Percentiles rank a stretch among this genome's conserved stretches.
Evolutionary conservation across 2,888 invertebrate species (phyloP).

Genomic region (Electrophaes corylata): DNA sequence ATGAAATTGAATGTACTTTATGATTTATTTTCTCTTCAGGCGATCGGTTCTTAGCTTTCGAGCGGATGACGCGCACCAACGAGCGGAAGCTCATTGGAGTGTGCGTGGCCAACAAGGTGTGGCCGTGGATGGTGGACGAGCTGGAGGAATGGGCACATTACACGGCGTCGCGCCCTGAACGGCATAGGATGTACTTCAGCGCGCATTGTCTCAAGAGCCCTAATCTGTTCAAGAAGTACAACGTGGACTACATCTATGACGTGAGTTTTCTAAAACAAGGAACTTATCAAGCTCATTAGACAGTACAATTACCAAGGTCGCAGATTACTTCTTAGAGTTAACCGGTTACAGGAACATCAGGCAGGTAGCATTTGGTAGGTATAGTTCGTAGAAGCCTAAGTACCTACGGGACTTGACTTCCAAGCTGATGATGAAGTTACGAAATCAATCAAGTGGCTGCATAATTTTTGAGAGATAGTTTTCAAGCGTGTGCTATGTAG

Average conservation of each 20-base stretch:
- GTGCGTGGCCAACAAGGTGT: conserved; percentile 71
- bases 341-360: too few species aligned
- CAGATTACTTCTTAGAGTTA: too few species aligned
- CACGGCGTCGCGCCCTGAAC: conserved; percentile 64
- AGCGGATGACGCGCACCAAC: conserved; percentile 58
- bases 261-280: conserved; percentile 64
- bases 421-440: too few species aligned
- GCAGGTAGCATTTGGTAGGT: too few species aligned
- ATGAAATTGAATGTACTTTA: too few species aligned
- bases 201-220: conserved; percentile 78
- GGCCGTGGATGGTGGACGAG: conserved; percentile 79
- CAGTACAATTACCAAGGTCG: too few species aligned
- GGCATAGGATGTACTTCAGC: conserved; percentile 75
- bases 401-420: too few species aligned
- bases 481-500: too few species aligned
- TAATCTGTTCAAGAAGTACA: conserved; percentile 71
- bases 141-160: conserved; percentile 80
- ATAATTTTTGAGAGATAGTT: too few species aligned
- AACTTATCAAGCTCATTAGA: too few species aligned
- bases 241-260: conserved; percentile 77
- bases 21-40: conserved; percentile 47
- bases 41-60: conserved; percentile 63
- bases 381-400: too few species aligned
- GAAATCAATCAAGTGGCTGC: too few species aligned
- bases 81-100: conserved; percentile 77